Percentiles rank a stretch among this genome's conserved stretches.
Evolutionary conservation across 2,113 vertebrate genomes (phyloP).

Genomic region (Anhinga rufa): DNA sequence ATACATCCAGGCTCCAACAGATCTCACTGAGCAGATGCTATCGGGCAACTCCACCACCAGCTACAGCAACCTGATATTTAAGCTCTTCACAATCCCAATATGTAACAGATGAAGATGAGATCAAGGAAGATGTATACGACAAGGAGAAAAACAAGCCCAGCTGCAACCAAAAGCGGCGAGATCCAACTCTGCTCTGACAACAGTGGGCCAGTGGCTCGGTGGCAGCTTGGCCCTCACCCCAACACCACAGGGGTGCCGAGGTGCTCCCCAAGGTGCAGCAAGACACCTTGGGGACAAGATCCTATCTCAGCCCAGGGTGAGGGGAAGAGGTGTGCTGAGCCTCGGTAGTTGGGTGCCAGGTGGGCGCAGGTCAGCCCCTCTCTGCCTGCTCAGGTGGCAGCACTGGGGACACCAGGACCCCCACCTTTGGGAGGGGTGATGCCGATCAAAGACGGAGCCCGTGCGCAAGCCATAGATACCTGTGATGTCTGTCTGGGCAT

Average conservation of each 20-base stretch:
- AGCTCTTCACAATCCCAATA: constrained; percentile 30
- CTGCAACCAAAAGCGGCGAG: constrained; percentile 20
- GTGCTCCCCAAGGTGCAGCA: accelerated
- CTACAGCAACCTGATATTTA: constrained; percentile 54
- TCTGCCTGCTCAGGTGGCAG: not conserved
- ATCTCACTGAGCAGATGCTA: constrained; percentile 51
- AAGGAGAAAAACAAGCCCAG: constrained; percentile 59
- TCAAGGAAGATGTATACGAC: constrained; percentile 45
- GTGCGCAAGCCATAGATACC: constrained; percentile 43
- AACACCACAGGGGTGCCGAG: accelerated
- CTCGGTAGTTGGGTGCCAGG: not conserved
- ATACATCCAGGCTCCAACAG: constrained; percentile 46
- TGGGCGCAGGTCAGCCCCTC: not conserved
- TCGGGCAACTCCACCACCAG: constrained; percentile 20
- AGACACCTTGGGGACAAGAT: not conserved
- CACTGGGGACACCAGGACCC: not conserved
- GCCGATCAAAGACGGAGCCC: accelerated
- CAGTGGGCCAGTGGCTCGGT: not conserved
- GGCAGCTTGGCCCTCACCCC: not conserved
- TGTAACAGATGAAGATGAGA: constrained; percentile 53
- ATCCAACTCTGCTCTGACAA: not conserved
- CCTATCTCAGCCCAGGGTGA: not conserved
- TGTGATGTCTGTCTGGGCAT: constrained; percentile 80
- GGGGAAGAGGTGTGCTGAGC: not conserved
- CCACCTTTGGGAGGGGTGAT: not conserved